Conservation (phyloP, 1,140 invertebrate genomes). For the Zaprionus taronus region DNA sequence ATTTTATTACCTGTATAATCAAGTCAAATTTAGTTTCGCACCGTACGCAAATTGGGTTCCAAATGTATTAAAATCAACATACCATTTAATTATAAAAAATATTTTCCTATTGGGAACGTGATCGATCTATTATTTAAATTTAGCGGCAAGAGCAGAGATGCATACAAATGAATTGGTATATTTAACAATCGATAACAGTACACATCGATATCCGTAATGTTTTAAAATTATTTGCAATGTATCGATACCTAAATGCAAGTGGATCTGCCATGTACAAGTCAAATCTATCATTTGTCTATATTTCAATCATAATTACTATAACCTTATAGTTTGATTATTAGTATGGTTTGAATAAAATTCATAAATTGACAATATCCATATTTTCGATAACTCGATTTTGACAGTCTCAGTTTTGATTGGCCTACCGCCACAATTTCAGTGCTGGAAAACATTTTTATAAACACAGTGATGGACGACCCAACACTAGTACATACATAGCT, state of each 20-base stretch:
- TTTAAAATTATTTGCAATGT: background rate
- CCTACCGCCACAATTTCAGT: slow-evolving; percentile 33
- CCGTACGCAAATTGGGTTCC: too few species aligned
- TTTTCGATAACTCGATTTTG: slow-evolving; percentile 20
- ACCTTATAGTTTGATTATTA: too few species aligned
- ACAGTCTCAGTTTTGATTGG: background rate
- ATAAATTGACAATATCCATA: background rate
- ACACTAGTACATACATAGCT: slow-evolving; percentile 68
- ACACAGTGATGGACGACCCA: slow-evolving; percentile 33
- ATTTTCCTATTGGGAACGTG: background rate
- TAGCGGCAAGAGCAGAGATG: background rate
- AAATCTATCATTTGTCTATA: background rate
- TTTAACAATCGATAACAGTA: background rate
- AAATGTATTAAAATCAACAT: too few species aligned
- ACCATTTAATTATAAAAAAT: background rate
- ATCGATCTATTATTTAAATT: background rate
- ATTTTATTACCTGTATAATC: too few species aligned
- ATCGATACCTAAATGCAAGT: background rate
- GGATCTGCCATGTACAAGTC: background rate
- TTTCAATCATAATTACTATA: background rate
- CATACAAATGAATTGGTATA: background rate
- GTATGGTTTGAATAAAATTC: background rate
- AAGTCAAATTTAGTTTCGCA: too few species aligned
- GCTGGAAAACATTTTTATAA: slow-evolving; percentile 20
- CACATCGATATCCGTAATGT: background rate